phyloP scores from a whole-genome alignment of 1,140 invertebrate genomes.

The Caenorhabditis tropicalis region DNA sequence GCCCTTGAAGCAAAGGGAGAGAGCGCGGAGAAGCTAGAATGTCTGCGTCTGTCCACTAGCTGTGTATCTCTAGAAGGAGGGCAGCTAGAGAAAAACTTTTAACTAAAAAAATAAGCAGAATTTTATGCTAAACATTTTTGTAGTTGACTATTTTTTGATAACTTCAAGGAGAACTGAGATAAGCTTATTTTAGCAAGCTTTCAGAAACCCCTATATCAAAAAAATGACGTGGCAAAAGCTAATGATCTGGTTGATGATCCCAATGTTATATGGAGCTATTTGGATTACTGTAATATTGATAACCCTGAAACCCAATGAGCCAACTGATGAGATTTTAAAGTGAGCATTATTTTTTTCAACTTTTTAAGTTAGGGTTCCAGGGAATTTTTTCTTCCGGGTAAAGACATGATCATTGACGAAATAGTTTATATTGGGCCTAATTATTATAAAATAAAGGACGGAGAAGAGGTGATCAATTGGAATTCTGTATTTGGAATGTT shows the following conservation, averaged over 20 bases:
- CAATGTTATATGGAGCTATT: background rate
- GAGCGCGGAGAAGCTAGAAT: too few species aligned
- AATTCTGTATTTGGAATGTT: background rate
- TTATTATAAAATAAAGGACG: background rate
- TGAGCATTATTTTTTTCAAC: too few species aligned
- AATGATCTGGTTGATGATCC: background rate
- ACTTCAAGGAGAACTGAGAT: too few species aligned
- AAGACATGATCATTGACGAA: background rate
- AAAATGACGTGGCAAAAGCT: background rate
- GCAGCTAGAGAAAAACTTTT: too few species aligned
- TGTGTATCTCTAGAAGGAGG: too few species aligned
- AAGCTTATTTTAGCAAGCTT: too few species aligned
- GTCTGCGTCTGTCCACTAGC: too few species aligned
- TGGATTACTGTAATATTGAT: background rate
- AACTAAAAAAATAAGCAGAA: too few species aligned
- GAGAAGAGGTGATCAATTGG: background rate
- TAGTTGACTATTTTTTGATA: too few species aligned
- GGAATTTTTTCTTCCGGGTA: background rate
- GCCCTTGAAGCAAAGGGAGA: too few species aligned
- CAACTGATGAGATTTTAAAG: background rate
- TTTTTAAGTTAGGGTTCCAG: too few species aligned
- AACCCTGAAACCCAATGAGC: background rate
- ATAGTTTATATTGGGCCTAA: background rate
- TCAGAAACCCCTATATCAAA: background rate
- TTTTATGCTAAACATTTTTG: too few species aligned